phyloP scores from a whole-genome alignment of 23 tunicate genomes.

The Pegea sp. region DNA sequence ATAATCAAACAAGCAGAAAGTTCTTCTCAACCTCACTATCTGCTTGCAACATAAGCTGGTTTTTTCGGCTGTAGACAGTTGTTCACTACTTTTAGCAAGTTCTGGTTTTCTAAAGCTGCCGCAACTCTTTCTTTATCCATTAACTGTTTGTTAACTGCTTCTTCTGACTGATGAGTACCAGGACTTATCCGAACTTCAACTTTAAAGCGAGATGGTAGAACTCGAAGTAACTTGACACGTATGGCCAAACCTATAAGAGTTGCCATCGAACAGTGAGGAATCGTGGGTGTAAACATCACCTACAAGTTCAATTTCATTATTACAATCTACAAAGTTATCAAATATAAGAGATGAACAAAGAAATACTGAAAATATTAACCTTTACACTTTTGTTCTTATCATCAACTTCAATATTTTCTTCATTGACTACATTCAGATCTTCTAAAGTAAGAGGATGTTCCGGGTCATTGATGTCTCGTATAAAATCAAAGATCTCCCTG shows the following conservation, averaged over 20 bases:
- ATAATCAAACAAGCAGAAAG: too few relatives aligned
- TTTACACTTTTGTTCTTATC: constrained; percentile 44
- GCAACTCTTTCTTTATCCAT: constrained; percentile 98
- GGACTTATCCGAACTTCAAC: constrained; percentile 59
- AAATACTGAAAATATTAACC: constrained; percentile 4
- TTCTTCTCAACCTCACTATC: too few relatives aligned
- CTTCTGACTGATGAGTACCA: constrained; percentile 80
- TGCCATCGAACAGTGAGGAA: constrained; percentile 98
- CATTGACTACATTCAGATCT: constrained; percentile 60
- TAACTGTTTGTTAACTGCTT: constrained; percentile 81
- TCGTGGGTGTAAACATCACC: constrained; percentile 87
- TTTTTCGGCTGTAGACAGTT: constrained; percentile 23
- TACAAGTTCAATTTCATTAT: constrained; percentile 2
- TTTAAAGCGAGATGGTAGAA: constrained; percentile 80
- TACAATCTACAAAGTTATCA: neutral
- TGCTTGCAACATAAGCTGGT: too few relatives aligned
- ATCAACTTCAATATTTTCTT: constrained; percentile 62
- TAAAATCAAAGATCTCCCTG: constrained; percentile 82
- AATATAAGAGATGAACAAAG: neutral
- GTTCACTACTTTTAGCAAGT: constrained; percentile 74
- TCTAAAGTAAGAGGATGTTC: constrained; percentile 92
- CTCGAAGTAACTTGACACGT: constrained; percentile 51
- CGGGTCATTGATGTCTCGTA: constrained; percentile 93
- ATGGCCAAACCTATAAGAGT: constrained; percentile 92
- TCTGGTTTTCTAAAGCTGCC: constrained; percentile 88